Evolutionary conservation across 2,113 vertebrate species (phyloP).

Genomic region (Origma solitaria): DNA sequence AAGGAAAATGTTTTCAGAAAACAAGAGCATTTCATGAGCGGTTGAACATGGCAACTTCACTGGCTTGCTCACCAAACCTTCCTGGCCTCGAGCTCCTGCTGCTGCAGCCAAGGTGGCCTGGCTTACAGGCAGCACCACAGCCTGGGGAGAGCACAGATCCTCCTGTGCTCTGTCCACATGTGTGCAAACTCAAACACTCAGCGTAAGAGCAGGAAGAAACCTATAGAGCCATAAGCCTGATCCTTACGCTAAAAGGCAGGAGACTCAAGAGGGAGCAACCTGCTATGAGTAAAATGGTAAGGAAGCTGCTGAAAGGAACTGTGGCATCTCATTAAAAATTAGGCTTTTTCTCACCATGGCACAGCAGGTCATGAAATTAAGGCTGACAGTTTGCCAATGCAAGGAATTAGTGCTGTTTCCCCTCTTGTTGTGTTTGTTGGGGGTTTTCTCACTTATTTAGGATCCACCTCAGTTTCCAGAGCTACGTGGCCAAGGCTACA

Average conservation of each 20-base stretch:
- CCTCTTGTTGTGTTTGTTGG: neutral
- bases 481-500: neutral
- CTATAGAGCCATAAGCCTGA: neutral
- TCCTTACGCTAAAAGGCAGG: neutral
- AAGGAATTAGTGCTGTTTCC: neutral
- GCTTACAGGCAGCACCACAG: neutral
- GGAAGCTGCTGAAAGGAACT: neutral
- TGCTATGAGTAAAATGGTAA: neutral
- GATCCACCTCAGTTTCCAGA: neutral
- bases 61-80: accelerated
- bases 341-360: neutral
- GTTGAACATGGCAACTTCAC: neutral
- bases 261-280: neutral
- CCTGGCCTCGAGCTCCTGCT: neutral
- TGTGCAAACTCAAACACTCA: neutral
- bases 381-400: neutral
- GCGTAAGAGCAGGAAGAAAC: neutral
- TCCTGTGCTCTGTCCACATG: accelerated
- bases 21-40: neutral
- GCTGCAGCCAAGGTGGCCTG: neutral
- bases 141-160: neutral
- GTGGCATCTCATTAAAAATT: neutral
- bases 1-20: neutral
- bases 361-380: neutral
- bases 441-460: neutral